phyloP scores from a whole-genome alignment of 2,797 vertebrate genomes.

The Atherinosoma microstoma region DNA sequence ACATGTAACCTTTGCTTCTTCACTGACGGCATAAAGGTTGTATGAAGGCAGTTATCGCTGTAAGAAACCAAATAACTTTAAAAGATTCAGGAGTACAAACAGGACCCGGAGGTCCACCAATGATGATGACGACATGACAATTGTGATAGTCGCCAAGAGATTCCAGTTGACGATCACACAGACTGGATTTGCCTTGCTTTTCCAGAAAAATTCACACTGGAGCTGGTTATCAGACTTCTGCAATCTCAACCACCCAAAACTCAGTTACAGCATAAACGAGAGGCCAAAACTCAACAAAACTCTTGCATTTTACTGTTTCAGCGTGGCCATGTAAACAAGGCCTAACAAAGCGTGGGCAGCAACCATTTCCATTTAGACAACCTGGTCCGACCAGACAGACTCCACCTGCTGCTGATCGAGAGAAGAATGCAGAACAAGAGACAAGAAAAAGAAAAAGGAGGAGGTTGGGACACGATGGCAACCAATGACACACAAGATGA shows the following conservation, averaged over 20 bases:
- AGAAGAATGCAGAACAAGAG: conserved; percentile 52
- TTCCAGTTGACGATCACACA: no score
- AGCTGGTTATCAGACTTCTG: neutral
- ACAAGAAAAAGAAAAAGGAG: conserved; percentile 13
- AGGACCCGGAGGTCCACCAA: neutral
- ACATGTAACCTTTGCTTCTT: no score
- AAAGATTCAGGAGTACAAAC: neutral
- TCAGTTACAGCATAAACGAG: no score
- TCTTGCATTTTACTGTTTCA: no score
- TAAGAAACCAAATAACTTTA: neutral
- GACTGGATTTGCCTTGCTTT: neutral
- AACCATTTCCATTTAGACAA: conserved; percentile 1
- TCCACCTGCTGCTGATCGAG: conserved; percentile 58
- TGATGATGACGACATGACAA: no score
- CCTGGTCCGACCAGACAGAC: conserved; percentile 58
- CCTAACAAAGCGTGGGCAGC: no score
- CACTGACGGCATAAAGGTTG: no score
- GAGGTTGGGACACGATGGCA: neutral
- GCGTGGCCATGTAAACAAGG: no score
- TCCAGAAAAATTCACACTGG: neutral
- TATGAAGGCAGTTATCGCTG: neutral
- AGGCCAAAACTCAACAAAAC: no score
- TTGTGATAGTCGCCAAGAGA: no score
- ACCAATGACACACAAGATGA: neutral
- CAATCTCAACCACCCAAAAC: no score